Evolutionary conservation across 1,140 invertebrate species (phyloP).

Genomic region (Charaxes varanes): DNA sequence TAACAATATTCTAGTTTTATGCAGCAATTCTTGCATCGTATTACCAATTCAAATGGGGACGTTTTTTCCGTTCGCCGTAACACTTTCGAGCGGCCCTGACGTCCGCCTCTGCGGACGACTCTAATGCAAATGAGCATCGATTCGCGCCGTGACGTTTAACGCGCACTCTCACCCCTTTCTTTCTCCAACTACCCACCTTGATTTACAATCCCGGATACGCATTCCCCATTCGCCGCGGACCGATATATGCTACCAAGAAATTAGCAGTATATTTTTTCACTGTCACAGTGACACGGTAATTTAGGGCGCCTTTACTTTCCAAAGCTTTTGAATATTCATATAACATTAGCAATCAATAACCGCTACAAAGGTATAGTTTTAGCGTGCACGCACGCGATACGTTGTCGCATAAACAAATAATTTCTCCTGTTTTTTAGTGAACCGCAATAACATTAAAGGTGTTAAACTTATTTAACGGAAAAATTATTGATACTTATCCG

Average conservation of each 20-base stretch:
- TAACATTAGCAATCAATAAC: conserved; percentile 69
- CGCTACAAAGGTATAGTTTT: conserved; percentile 63
- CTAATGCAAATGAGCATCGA: conserved; percentile 70
- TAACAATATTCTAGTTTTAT: conserved; percentile 45
- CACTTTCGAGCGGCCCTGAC: conserved; percentile 64
- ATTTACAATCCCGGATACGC: conserved; percentile 63
- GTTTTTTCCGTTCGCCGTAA: conserved; percentile 55
- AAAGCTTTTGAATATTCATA: conserved; percentile 81
- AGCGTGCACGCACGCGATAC: conserved; percentile 68
- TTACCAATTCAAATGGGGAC: conserved; percentile 67
- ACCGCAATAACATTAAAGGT: conserved; percentile 21
- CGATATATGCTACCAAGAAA: conserved; percentile 46
- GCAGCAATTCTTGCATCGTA: conserved; percentile 60
- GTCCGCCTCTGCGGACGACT: conserved; percentile 52
- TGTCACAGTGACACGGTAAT: conserved; percentile 69
- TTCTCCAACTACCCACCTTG: conserved; percentile 63
- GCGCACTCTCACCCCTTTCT: conserved; percentile 67
- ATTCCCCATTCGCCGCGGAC: conserved; percentile 51
- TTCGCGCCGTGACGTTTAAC: conserved; percentile 55
- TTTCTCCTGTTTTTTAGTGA: conserved; percentile 52
- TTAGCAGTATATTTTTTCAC: conserved; percentile 58
- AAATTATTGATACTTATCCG: background rate
- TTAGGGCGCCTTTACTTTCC: conserved; percentile 83
- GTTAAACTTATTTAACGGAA: background rate
- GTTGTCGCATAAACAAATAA: conserved; percentile 67